Evolutionary conservation across 2,113 vertebrate genomes (phyloP).

Genomic region (Odontesthes bonariensis): DNA sequence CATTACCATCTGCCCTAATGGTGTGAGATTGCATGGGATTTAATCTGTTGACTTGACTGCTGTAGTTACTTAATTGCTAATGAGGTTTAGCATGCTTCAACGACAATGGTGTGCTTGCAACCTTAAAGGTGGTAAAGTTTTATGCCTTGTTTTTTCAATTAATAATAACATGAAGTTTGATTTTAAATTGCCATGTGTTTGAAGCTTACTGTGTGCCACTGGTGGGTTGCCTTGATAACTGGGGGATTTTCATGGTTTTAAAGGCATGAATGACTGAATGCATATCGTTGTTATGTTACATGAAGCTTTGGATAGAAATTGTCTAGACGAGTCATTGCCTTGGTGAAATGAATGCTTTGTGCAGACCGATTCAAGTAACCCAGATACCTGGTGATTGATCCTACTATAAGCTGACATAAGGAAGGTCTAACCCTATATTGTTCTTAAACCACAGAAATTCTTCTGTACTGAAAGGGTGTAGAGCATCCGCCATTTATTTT

Average conservation of each 20-base stretch:
- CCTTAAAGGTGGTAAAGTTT: too few species aligned
- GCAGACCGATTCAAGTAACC: too few species aligned
- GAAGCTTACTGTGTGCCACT: background rate
- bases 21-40: constrained; percentile 53
- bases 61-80: constrained; percentile 12
- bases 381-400: too few species aligned
- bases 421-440: too few species aligned
- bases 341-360: too few species aligned
- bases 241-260: background rate
- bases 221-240: background rate
- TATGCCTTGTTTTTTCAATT: too few species aligned
- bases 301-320: background rate
- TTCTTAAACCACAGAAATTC: too few species aligned
- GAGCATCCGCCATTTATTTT: too few species aligned
- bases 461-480: too few species aligned
- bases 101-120: too few species aligned
- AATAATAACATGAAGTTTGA: background rate
- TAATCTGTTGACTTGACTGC: constrained; percentile 11
- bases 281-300: background rate
- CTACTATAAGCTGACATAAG: too few species aligned
- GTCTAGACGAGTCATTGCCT: background rate
- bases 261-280: background rate
- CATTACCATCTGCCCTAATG: constrained; percentile 50
- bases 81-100: background rate
- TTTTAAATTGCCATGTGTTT: background rate